Evolutionary conservation across 2,797 vertebrate genomes (phyloP).

Genomic region (Gambelia wislizenii): DNA sequence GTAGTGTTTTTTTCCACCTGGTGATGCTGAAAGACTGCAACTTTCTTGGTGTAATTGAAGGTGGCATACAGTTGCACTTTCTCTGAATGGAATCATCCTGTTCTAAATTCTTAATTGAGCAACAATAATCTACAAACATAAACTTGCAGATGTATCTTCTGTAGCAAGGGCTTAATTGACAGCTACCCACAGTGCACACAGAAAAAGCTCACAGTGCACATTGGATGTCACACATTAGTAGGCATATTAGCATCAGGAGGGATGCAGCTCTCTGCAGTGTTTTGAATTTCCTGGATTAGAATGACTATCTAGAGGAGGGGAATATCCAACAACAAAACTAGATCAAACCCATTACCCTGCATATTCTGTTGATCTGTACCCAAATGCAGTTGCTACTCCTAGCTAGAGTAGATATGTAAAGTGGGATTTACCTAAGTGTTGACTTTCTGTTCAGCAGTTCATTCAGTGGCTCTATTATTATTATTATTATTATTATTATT

Average conservation of each 20-base stretch:
- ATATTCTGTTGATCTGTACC: neutral
- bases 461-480: too few species aligned
- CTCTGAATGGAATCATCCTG: constrained; percentile 18
- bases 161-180: neutral
- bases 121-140: neutral
- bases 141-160: neutral
- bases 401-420: too few species aligned
- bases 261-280: neutral
- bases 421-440: too few species aligned
- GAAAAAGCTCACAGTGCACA: neutral
- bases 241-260: too few species aligned
- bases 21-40: constrained; percentile 37
- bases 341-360: neutral
- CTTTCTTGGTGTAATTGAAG: constrained; percentile 36
- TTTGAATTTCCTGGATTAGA: neutral
- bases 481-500: too few species aligned
- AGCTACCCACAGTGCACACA: neutral
- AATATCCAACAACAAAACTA: neutral
- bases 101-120: neutral
- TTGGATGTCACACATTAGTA: neutral
- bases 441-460: too few species aligned
- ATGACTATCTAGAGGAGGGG: neutral
- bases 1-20: constrained; percentile 29
- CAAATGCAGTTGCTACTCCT: too few species aligned
- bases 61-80: neutral